A percentile compares a stretch with the other conserved stretches of the same genome.
These are phyloP conservation scores for Latrodectus elegans DNA, from an alignment of 2,888 invertebrate genomes.

Conservation along the genomic window DNA sequence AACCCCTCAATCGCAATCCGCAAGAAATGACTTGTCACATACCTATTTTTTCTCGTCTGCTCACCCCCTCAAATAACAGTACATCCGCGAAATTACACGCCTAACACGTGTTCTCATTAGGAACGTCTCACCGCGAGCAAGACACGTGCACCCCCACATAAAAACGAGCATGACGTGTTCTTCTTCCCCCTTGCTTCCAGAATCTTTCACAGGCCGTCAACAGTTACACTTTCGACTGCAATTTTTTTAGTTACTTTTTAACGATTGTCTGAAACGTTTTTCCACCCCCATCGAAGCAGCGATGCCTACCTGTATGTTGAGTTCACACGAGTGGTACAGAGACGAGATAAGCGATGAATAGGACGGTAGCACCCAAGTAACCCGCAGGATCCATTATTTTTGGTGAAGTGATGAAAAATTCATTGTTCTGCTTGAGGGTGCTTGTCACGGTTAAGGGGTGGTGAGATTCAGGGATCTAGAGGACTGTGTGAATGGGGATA, in stretches of 20 bases:
- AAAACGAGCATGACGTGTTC: not conserved
- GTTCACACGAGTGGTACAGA: not conserved
- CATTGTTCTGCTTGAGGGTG: slow-evolving; percentile 24
- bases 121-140: not conserved
- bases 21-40: not conserved
- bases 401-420: slow-evolving; percentile 45
- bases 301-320: not conserved
- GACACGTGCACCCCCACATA: not conserved
- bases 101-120: slow-evolving; percentile 28
- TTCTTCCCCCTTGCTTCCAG: not conserved
- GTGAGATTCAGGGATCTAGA: not conserved
- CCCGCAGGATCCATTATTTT: slow-evolving; percentile 28
- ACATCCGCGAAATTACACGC: slow-evolving; percentile 11
- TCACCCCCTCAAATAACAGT: slow-evolving; percentile 1
- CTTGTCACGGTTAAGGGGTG: not conserved
- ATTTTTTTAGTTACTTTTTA: not conserved
- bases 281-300: not conserved
- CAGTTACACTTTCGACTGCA: not conserved
- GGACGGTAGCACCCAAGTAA: not conserved
- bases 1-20: not conserved
- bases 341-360: not conserved
- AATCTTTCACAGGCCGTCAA: not conserved
- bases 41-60: not conserved
- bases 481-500: not conserved
- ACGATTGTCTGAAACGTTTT: not conserved